Conservation (phyloP, 2,888 invertebrate species). For the Polyommatus icarus region DNA sequence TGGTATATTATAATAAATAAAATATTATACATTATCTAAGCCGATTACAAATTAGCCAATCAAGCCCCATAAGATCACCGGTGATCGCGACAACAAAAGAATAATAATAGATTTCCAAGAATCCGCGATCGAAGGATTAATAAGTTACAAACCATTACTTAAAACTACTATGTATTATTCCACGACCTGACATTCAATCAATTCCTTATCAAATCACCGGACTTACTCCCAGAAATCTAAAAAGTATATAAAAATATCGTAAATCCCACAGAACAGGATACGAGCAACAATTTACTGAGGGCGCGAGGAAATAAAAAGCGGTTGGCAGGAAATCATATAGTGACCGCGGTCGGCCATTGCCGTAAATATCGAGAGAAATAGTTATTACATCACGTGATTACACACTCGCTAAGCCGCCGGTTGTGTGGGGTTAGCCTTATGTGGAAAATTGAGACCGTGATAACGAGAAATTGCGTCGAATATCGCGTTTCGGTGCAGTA, state of each 20-base stretch:
- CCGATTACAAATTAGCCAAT: no score
- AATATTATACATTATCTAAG: no score
- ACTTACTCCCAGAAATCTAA: not conserved
- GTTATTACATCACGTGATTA: not conserved
- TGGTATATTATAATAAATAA: no score
- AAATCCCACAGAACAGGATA: conserved; percentile 45
- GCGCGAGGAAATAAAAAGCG: conserved; percentile 55
- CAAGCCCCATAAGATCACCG: no score
- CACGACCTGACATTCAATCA: not conserved
- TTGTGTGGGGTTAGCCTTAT: not conserved
- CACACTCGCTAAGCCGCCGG: not conserved
- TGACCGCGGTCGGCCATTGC: not conserved
- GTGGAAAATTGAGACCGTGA: not conserved
- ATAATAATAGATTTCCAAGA: no score
- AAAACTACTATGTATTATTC: no score
- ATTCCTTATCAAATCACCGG: not conserved
- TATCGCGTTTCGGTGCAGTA: not conserved
- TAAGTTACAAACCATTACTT: no score
- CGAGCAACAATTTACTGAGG: conserved; percentile 57
- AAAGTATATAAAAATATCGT: conserved; percentile 22
- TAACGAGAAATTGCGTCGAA: not conserved
- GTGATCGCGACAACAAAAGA: no score
- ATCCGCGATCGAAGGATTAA: no score
- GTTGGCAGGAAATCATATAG: conserved; percentile 26
- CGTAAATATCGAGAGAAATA: conserved; percentile 14